Evolutionary conservation across 2,888 invertebrate genomes (phyloP).

Genomic region (Apantesis nais): DNA sequence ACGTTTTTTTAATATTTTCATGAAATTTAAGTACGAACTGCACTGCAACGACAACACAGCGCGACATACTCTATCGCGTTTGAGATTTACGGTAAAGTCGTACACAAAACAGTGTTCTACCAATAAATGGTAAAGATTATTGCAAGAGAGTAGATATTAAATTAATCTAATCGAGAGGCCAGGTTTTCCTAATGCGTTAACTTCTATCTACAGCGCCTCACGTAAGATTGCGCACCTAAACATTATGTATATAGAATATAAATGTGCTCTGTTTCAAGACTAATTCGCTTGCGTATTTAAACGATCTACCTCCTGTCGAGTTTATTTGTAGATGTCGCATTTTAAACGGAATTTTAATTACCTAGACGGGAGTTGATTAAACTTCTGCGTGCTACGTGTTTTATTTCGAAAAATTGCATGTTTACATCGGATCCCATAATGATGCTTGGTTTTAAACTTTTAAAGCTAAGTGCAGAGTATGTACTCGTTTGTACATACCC

Average conservation of each 20-base stretch:
- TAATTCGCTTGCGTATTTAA: slow-evolving; percentile 33
- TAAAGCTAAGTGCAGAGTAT: too few species aligned
- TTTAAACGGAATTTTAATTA: slow-evolving; percentile 39
- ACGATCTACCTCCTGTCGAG: slow-evolving; percentile 30
- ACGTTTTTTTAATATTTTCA: too few species aligned
- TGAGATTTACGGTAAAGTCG: too few species aligned
- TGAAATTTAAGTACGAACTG: too few species aligned
- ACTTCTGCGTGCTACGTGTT: not conserved
- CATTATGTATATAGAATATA: slow-evolving; percentile 23
- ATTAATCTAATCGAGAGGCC: not conserved
- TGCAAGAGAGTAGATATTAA: not conserved
- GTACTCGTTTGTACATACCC: not conserved
- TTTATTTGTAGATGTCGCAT: slow-evolving; percentile 38
- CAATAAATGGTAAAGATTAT: not conserved
- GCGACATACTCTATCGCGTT: too few species aligned
- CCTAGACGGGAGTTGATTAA: slow-evolving; percentile 17
- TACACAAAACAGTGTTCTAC: not conserved
- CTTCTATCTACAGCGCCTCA: slow-evolving; percentile 7
- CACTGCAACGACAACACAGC: too few species aligned
- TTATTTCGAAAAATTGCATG: not conserved
- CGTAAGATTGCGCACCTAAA: slow-evolving; percentile 16
- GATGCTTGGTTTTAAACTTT: not conserved
- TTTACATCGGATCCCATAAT: not conserved
- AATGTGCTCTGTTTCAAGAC: slow-evolving; percentile 32
- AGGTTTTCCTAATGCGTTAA: not conserved